A percentile compares a stretch with the other conserved stretches of the same genome.
These are phyloP conservation scores for Apotomis capreana DNA, from an alignment of 2,888 invertebrate species.

Conservation along the genomic window DNA sequence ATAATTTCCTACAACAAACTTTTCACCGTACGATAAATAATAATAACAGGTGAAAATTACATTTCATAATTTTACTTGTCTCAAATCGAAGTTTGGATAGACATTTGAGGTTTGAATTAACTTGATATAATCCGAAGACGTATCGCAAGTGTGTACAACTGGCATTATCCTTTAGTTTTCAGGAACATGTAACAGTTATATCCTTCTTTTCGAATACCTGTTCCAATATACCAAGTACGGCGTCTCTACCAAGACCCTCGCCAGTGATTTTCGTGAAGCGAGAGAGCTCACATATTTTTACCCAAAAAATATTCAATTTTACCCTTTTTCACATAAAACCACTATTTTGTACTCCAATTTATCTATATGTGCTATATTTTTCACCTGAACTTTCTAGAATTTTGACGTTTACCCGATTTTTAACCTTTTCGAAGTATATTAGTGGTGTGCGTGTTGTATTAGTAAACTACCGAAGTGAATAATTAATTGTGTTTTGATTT, in stretches of 20 bases:
- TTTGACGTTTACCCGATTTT: slow-evolving; percentile 44
- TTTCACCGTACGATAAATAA: too few relatives aligned
- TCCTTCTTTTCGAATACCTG: slow-evolving; percentile 6
- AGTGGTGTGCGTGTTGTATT: slow-evolving; percentile 20
- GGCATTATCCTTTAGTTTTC: not conserved
- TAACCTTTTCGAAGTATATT: slow-evolving; percentile 34
- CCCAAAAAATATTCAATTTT: slow-evolving; percentile 49
- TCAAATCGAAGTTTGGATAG: too few relatives aligned
- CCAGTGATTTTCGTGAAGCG: slow-evolving; percentile 51
- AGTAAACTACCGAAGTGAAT: slow-evolving; percentile 13
- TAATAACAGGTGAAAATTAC: too few relatives aligned
- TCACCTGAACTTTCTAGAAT: slow-evolving; percentile 48
- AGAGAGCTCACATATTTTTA: slow-evolving; percentile 52
- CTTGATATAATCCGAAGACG: too few relatives aligned
- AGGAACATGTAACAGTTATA: not conserved
- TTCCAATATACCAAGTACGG: slow-evolving; percentile 22
- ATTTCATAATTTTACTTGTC: too few relatives aligned
- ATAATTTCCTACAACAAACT: too few relatives aligned
- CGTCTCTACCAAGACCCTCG: slow-evolving; percentile 48
- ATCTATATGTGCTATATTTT: slow-evolving; percentile 55
- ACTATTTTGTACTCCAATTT: slow-evolving; percentile 55
- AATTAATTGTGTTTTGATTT: not conserved
- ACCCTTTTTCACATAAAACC: slow-evolving; percentile 49
- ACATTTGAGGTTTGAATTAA: too few relatives aligned
- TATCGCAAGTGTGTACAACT: not conserved